Evolutionary conservation across 2,888 invertebrate genomes (phyloP).

Genomic region (Polylopha cassiicola): DNA sequence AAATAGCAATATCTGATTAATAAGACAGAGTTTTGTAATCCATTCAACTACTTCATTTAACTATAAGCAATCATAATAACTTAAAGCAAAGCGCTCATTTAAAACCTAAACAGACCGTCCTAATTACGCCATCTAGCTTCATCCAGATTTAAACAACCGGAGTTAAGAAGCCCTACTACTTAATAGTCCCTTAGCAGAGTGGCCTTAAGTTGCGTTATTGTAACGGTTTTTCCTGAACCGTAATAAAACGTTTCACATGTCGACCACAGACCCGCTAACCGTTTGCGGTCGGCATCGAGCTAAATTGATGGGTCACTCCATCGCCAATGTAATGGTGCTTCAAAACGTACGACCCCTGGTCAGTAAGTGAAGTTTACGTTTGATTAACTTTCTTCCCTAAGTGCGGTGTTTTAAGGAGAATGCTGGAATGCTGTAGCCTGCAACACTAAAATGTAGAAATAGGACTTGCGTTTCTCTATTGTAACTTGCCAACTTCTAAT

Average conservation of each 20-base stretch:
- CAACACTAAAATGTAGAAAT: background rate
- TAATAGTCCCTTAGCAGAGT: slow-evolving; percentile 25
- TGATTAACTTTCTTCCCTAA: slow-evolving; percentile 67
- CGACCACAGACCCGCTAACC: slow-evolving; percentile 55
- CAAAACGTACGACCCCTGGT: slow-evolving; percentile 67
- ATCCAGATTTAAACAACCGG: slow-evolving; percentile 16
- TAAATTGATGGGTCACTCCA: slow-evolving; percentile 74
- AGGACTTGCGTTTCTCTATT: no score
- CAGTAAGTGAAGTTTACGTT: slow-evolving; percentile 72
- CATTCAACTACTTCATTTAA: no score
- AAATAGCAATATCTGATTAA: no score
- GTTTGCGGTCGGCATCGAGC: slow-evolving; percentile 70
- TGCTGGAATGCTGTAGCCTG: slow-evolving; percentile 5
- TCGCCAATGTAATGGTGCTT: slow-evolving; percentile 73
- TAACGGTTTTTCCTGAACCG: slow-evolving; percentile 64
- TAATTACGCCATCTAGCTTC: background rate
- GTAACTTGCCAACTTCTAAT: no score
- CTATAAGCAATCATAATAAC: no score
- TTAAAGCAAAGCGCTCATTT: background rate
- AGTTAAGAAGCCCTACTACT: slow-evolving; percentile 17
- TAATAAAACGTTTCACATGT: slow-evolving; percentile 72
- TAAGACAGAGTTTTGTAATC: no score
- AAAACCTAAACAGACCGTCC: background rate
- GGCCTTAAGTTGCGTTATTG: slow-evolving; percentile 48
- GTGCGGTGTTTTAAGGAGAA: slow-evolving; percentile 23